Base-by-base conservation (phyloP, 2,113 vertebrate genomes). In the Nyctibius bracteatus region DNA sequence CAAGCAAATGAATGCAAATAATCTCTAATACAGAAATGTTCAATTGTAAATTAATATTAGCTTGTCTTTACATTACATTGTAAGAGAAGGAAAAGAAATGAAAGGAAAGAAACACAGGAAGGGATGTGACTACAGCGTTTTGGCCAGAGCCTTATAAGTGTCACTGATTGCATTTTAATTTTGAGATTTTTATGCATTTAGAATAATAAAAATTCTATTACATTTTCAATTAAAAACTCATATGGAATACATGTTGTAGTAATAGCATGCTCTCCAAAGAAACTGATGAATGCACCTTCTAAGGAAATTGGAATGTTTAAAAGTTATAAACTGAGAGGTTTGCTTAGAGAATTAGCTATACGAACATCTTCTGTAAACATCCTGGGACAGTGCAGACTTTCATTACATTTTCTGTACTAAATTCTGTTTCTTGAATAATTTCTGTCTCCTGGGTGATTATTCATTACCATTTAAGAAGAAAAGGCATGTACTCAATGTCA, bases 151-250 rank as follows among this genome's bases (percentile, higher is more conserved):
- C 88, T 96, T 93, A 8, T 70, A 93, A 94, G 55, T 83, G 81
- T 54, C 91, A 87, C 70, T 77, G 90, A 91, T 91, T 1, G 0
- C 73, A 92, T 91, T 92, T 94, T 78, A 96, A 89, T 92, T 37
- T 51, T 82, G 91, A 85, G 37, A 58, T 75, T 92, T 92, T 85
- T 94, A 75, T 91, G 68, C 65, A 87, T 84, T 72, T 89, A 75
- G 81, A 92, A 92, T 95, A 96, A 87, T 92, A 92, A 95, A 94
- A 79, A 31, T 92, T 84, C 86, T 75, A 79, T 87, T 91, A 79
- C n/a, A 57, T 74, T 95, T 96, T 95, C 88, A 94, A 89, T 92
- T 97, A 92, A 94, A 95, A 96, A 37, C 59, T 90, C 46, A 46
- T 67, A 52, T 14, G 52, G 57, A 93, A 92, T 72, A 59, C 61